These are phyloP conservation scores for Sinotaia quadrata DNA, from an alignment of 2,888 invertebrate species.

Conservation along the genomic window DNA sequence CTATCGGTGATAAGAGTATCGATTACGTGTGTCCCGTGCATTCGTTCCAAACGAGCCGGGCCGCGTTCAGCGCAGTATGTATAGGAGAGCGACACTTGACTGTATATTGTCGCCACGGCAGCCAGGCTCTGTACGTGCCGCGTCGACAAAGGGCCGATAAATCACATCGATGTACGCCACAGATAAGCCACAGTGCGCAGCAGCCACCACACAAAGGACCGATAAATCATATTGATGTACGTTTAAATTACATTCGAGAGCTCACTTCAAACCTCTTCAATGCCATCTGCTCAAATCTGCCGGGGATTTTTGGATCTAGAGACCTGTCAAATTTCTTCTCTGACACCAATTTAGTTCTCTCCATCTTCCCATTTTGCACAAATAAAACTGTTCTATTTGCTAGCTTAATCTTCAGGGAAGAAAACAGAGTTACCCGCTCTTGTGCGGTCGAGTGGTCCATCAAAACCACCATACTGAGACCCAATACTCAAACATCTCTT, in stretches of 20 bases:
- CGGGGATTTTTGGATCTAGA: too few species aligned
- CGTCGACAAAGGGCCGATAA: background rate
- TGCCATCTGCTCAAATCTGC: conserved; percentile 19
- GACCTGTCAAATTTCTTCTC: too few species aligned
- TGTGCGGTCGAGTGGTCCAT: too few species aligned
- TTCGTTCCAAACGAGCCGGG: background rate
- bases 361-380: too few species aligned
- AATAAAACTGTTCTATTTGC: too few species aligned
- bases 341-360: too few species aligned
- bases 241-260: conserved; percentile 6
- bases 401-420: too few species aligned
- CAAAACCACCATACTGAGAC: too few species aligned
- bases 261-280: conserved; percentile 9
- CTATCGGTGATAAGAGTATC: conserved; percentile 15
- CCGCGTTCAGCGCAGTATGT: background rate
- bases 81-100: conserved; percentile 11
- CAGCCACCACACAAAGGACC: background rate
- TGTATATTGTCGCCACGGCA: background rate
- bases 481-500: too few species aligned
- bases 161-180: conserved; percentile 2
- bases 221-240: conserved; percentile 28
- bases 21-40: conserved; percentile 9
- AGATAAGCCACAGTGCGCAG: conserved; percentile 1
- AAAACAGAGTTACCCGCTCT: too few species aligned
- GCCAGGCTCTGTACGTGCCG: background rate